Conservation (phyloP, 53 echinoderm and acorn worm genomes). For the Zoroaster sp. region DNA sequence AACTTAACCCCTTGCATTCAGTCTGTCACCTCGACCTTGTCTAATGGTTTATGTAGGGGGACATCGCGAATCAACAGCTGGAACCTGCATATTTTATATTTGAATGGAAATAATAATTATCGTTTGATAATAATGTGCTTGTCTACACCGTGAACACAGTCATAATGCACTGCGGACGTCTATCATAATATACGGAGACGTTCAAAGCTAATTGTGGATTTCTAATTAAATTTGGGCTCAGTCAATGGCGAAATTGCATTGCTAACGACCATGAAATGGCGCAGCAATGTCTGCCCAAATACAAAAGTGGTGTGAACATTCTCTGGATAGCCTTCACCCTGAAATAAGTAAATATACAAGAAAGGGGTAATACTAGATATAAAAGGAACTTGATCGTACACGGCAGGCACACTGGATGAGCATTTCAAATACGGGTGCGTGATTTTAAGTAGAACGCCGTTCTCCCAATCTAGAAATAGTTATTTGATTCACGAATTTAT, state of each 20-base stretch:
- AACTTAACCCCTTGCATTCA: too few relatives aligned
- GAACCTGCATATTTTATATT: background rate
- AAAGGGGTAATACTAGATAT: background rate
- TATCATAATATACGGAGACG: background rate
- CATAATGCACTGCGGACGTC: background rate
- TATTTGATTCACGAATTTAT: too few relatives aligned
- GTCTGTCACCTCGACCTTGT: too few relatives aligned
- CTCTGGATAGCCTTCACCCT: background rate
- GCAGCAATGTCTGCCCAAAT: conserved; percentile 1
- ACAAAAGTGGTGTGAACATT: background rate
- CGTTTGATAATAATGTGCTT: background rate
- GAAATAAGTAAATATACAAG: background rate
- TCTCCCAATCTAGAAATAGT: too few relatives aligned
- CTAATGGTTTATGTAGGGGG: background rate
- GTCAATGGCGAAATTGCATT: background rate
- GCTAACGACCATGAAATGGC: conserved; percentile 12
- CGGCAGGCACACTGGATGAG: background rate
- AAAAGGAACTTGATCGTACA: background rate
- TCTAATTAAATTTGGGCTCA: conserved; percentile 13
- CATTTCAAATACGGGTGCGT: too few relatives aligned
- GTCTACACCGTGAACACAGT: background rate
- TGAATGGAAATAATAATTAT: background rate
- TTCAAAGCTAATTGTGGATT: background rate
- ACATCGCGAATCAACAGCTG: background rate
- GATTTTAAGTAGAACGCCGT: too few relatives aligned